Conservation (phyloP, 2,113 vertebrate species). For the Aptenodytes forsteri region DNA sequence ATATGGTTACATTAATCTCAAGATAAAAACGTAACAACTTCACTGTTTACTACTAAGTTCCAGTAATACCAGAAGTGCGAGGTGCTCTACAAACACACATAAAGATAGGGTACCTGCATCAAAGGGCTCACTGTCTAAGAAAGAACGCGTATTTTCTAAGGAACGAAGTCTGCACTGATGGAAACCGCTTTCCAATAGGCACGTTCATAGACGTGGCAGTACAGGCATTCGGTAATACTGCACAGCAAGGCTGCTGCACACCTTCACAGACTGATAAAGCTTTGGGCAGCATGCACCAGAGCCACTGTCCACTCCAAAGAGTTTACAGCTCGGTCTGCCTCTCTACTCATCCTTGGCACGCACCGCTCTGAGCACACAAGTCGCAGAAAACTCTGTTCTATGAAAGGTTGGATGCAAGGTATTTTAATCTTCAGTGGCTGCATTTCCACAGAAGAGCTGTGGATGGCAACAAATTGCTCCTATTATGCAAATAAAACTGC, state of each 20-base stretch:
- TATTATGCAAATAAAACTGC: conserved; percentile 53
- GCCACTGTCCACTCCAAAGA: accelerated
- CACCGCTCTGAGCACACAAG: accelerated
- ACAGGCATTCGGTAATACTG: accelerated
- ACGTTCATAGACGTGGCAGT: accelerated
- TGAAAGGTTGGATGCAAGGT: not conserved
- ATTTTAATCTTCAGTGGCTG: conserved; percentile 2
- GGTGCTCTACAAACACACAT: accelerated
- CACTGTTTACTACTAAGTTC: conserved; percentile 28
- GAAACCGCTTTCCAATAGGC: not conserved
- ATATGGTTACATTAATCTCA: conserved; percentile 15
- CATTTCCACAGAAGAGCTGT: conserved; percentile 58
- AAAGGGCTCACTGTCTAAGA: not conserved
- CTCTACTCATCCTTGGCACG: not conserved
- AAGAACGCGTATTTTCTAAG: not conserved
- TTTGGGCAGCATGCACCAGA: not conserved
- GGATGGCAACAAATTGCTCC: conserved; percentile 69
- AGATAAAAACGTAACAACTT: conserved; percentile 32
- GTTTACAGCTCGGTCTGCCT: not conserved
- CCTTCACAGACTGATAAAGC: not conserved
- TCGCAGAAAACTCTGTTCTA: not conserved
- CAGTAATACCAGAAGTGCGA: not conserved
- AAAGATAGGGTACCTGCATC: not conserved
- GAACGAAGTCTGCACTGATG: not conserved
- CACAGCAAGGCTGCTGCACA: not conserved